A percentile compares a stretch with the other conserved stretches of the same genome.
phyloP scores from a whole-genome alignment of 1,140 invertebrate species.

The Nasonia vitripennis region DNA sequence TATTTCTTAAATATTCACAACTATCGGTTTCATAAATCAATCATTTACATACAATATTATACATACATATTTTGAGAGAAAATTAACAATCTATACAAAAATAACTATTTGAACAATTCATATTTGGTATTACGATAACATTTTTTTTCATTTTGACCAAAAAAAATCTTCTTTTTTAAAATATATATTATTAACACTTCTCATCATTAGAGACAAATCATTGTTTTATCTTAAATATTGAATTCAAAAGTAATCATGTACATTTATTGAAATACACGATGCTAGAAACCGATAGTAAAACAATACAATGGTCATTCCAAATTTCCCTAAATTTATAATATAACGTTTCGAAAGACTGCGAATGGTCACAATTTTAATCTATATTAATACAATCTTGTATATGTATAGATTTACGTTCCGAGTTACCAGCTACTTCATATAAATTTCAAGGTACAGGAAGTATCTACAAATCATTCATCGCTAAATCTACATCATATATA shows the following conservation, averaged over 20 bases:
- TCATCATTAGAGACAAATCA: not conserved
- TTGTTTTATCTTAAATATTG: not conserved
- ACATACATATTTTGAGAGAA: not conserved
- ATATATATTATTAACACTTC: no score
- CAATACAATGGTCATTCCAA: slow-evolving; percentile 1
- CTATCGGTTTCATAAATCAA: slow-evolving; percentile 20
- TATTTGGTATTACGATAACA: no score
- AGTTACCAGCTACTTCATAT: slow-evolving; percentile 62
- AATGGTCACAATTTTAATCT: slow-evolving; percentile 1
- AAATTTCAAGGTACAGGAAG: slow-evolving; percentile 71
- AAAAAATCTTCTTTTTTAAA: no score
- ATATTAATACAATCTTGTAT: slow-evolving; percentile 51
- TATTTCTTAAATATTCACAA: slow-evolving; percentile 24
- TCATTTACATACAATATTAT: slow-evolving; percentile 1
- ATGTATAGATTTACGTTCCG: slow-evolving; percentile 43
- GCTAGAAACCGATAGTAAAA: slow-evolving; percentile 5
- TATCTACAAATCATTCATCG: slow-evolving; percentile 66
- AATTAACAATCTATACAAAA: not conserved
- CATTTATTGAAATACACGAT: not conserved
- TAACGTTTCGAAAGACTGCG: slow-evolving; percentile 55
- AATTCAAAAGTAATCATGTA: not conserved
- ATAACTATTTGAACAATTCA: not conserved
- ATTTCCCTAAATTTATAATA: not conserved
- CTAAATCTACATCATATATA: slow-evolving; percentile 59
- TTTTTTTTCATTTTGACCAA: no score